A percentile compares a stretch with the other conserved stretches of the same genome.
These are phyloP conservation scores for Myotis vivesi DNA, from an alignment of 2,797 vertebrate genomes.

Conservation along the genomic window DNA sequence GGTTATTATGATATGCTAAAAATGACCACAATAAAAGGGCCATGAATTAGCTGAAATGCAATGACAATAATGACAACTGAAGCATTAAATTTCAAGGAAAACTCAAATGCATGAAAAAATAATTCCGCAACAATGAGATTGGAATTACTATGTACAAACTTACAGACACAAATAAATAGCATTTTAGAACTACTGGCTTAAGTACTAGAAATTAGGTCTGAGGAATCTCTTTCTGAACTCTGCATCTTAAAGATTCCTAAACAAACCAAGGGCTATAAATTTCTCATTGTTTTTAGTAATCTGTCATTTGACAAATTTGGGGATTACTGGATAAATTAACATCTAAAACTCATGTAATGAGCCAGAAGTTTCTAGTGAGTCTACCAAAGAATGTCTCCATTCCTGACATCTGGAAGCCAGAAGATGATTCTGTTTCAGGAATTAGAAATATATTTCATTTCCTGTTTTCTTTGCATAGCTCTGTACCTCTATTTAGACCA, in stretches of 20 bases:
- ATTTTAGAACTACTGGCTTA: slow-evolving; percentile 56
- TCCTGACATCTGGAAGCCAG: slow-evolving; percentile 20
- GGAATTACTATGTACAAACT: slow-evolving; percentile 70
- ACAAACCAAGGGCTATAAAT: slow-evolving; percentile 3
- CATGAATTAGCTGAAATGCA: slow-evolving; percentile 47
- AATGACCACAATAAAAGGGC: slow-evolving; percentile 61
- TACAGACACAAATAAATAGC: slow-evolving; percentile 74
- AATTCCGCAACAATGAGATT: slow-evolving; percentile 35
- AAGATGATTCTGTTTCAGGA: background rate
- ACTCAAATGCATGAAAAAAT: slow-evolving; percentile 32
- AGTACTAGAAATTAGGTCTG: slow-evolving; percentile 54
- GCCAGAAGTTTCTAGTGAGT: background rate
- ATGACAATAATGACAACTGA: slow-evolving; percentile 43
- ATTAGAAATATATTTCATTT: background rate
- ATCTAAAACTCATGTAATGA: background rate
- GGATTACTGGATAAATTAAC: background rate
- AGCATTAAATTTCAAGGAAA: slow-evolving; percentile 54
- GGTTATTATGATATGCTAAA: slow-evolving; percentile 52
- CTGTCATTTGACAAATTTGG: slow-evolving; percentile 32
- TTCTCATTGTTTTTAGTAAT: slow-evolving; percentile 46
- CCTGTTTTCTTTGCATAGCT: slow-evolving; percentile 39
- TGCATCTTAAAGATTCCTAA: slow-evolving; percentile 30
- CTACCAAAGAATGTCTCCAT: background rate
- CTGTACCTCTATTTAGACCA: background rate
- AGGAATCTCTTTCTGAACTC: slow-evolving; percentile 41